phyloP scores from a whole-genome alignment of 1,140 invertebrate species.

The Solenopsis invicta region DNA sequence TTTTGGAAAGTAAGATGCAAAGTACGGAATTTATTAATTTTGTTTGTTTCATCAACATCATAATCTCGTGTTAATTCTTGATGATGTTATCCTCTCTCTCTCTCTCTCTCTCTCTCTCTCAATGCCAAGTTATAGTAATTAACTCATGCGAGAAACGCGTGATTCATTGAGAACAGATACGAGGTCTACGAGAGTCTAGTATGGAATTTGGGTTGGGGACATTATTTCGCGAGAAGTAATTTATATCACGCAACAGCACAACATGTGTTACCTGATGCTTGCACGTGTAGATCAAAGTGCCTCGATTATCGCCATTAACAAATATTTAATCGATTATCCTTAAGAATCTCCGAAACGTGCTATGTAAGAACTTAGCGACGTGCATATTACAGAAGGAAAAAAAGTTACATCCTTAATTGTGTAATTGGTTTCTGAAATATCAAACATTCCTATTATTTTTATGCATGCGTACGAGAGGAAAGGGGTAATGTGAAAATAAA shows the following conservation, averaged over 20 bases:
- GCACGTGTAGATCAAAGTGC: neutral
- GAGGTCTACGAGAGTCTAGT: constrained; percentile 17
- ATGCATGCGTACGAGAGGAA: neutral
- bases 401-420: neutral
- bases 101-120: no score
- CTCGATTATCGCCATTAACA: neutral
- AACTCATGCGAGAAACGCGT: neutral
- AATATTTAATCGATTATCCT: neutral
- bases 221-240: constrained; percentile 26
- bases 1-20: neutral
- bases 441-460: neutral
- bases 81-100: neutral
- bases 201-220: constrained; percentile 41
- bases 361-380: neutral
- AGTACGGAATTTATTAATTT: neutral
- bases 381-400: neutral
- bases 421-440: neutral
- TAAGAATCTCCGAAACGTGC: neutral
- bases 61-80: constrained; percentile 1
- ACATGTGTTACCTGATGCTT: neutral
- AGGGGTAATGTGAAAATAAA: neutral
- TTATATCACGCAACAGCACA: constrained; percentile 1
- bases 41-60: neutral
- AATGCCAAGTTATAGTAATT: constrained; percentile 1
- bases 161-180: constrained; percentile 32